Evolutionary conservation across 2,113 vertebrate genomes (phyloP).

Genomic region (Corythornis vintsioides): DNA sequence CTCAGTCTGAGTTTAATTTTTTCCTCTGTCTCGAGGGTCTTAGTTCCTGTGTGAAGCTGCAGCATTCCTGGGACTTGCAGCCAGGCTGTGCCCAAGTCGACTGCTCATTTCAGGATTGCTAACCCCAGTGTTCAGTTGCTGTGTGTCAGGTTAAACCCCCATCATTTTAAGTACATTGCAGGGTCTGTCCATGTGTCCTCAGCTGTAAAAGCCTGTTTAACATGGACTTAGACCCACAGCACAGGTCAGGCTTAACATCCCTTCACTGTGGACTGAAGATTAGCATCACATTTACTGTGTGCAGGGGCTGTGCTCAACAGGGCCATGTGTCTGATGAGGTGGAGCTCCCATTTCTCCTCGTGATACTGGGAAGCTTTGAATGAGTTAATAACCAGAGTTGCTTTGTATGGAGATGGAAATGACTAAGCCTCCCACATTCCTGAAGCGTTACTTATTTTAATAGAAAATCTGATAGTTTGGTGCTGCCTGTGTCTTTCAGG

Average conservation of each 20-base stretch:
- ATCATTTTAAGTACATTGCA: background rate
- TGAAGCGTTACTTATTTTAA: conserved; percentile 33
- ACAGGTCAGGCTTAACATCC: background rate
- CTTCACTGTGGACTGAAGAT: background rate
- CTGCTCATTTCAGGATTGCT: background rate
- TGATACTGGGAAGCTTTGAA: background rate
- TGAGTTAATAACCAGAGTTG: background rate
- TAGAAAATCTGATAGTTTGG: background rate
- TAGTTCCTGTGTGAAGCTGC: background rate
- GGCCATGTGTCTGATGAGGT: background rate
- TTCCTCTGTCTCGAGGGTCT: background rate
- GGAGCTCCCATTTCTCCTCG: background rate
- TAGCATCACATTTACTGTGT: background rate
- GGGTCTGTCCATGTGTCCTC: background rate
- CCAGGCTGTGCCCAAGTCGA: background rate
- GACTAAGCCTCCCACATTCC: conserved; percentile 14
- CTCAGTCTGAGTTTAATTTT: background rate
- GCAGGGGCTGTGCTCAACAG: background rate
- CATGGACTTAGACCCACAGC: background rate
- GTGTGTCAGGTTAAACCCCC: background rate
- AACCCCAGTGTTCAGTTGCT: background rate
- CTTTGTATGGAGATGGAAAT: background rate
- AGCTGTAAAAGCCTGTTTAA: background rate
- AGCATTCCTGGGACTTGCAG: background rate
- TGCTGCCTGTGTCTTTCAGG: background rate